phyloP scores from a whole-genome alignment of 2,888 invertebrate species.

The Acanthacorydalis orientalis region DNA sequence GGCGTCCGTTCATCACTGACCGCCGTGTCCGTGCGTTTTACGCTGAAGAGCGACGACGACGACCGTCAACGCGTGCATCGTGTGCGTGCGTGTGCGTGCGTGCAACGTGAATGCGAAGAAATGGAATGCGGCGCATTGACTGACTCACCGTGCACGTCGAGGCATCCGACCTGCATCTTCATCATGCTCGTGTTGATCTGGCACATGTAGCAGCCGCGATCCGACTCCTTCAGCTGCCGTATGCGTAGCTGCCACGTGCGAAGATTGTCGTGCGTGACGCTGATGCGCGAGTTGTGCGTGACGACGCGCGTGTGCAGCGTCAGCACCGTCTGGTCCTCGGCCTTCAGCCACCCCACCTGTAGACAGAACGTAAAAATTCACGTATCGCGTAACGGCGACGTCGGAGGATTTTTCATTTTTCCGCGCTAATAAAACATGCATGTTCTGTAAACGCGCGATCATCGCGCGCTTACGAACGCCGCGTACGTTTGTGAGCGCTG shows the following conservation, averaged over 20 bases:
- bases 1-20: too few species aligned
- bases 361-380: constrained; percentile 6
- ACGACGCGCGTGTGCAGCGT: constrained; percentile 57
- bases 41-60: too few species aligned
- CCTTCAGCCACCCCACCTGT: constrained; percentile 62
- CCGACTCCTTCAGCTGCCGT: constrained; percentile 50
- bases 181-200: constrained; percentile 62
- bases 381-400: too few species aligned
- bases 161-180: constrained; percentile 61
- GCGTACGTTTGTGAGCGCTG: too few species aligned
- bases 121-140: too few species aligned
- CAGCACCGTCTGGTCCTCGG: constrained; percentile 58
- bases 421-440: too few species aligned
- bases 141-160: constrained; percentile 57
- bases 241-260: constrained; percentile 60
- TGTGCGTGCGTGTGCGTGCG: too few species aligned
- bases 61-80: too few species aligned
- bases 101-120: background rate
- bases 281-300: constrained; percentile 54
- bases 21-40: too few species aligned
- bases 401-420: too few species aligned
- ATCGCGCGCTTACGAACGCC: too few species aligned
- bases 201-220: constrained; percentile 67
- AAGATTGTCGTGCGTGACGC: constrained; percentile 50
- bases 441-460: too few species aligned